Percentiles rank a stretch among this genome's conserved stretches.
Evolutionary conservation across 2,113 vertebrate genomes (phyloP).

Genomic region (Rallus limicola): DNA sequence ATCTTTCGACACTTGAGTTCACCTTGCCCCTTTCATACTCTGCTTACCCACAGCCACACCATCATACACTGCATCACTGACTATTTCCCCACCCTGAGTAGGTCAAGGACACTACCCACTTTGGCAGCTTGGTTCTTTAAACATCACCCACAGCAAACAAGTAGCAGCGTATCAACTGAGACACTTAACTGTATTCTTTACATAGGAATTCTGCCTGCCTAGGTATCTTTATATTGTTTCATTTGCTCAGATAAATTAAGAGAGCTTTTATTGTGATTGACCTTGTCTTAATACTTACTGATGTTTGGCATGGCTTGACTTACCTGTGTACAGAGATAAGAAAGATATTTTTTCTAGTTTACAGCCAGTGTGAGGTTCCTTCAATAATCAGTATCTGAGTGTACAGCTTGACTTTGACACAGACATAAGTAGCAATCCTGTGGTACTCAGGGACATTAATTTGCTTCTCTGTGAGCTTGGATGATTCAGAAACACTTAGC

Average conservation of each 20-base stretch:
- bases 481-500: background rate
- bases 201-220: background rate
- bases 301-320: background rate
- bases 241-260: background rate
- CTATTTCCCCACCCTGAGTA: background rate
- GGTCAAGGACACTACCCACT: background rate
- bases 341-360: background rate
- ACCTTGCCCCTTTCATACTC: background rate
- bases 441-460: background rate
- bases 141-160: background rate
- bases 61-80: background rate
- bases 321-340: background rate
- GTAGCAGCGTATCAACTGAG: background rate
- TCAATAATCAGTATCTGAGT: background rate
- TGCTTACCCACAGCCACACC: background rate
- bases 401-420: background rate
- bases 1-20: background rate
- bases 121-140: background rate
- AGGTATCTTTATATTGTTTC: background rate
- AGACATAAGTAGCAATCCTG: background rate
- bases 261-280: background rate
- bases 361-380: background rate
- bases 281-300: background rate
- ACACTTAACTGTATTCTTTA: background rate
- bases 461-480: background rate